Percentiles rank a stretch among this genome's conserved stretches.
These are phyloP conservation scores for Euwallacea fornicatus DNA, from an alignment of 1,140 invertebrate species.

Conservation along the genomic window DNA sequence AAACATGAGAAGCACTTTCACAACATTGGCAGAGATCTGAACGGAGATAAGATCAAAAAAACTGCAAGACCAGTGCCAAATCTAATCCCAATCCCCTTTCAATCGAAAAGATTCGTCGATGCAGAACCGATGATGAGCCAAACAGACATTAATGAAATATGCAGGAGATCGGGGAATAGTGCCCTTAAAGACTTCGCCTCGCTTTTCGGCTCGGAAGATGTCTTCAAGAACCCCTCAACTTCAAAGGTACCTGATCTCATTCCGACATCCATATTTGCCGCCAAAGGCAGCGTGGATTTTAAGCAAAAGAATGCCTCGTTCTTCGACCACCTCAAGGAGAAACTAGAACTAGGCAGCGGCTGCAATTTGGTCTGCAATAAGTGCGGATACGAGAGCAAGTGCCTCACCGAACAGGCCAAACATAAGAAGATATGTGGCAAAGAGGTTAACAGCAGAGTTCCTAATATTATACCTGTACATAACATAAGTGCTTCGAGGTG, in stretches of 20 bases:
- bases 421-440: constrained; percentile 71
- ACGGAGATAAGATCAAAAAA: constrained; percentile 54
- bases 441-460: constrained; percentile 48
- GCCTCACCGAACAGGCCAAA: constrained; percentile 76
- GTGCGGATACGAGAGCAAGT: constrained; percentile 80
- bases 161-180: constrained; percentile 54
- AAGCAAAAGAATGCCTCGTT: constrained; percentile 76
- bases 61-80: constrained; percentile 67
- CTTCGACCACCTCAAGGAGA: constrained; percentile 79
- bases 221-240: constrained; percentile 40
- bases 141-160: constrained; percentile 55
- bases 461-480: constrained; percentile 50
- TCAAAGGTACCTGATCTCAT: constrained; percentile 41
- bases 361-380: constrained; percentile 67
- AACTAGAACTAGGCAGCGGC: constrained; percentile 61
- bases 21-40: constrained; percentile 51
- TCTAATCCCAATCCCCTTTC: constrained; percentile 64
- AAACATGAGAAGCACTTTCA: constrained; percentile 59
- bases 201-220: constrained; percentile 56
- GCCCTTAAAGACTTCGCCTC: constrained; percentile 58
- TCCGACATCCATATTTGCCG: constrained; percentile 42
- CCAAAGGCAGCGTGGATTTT: constrained; percentile 53
- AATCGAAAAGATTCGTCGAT: constrained; percentile 4
- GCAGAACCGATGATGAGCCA: constrained; percentile 50
- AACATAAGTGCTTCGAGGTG: constrained; percentile 75